A percentile compares a stretch with the other conserved stretches of the same genome.
These are phyloP conservation scores for Hydropsyche betteni DNA, from an alignment of 2,888 invertebrate genomes.

Conservation along the genomic window DNA sequence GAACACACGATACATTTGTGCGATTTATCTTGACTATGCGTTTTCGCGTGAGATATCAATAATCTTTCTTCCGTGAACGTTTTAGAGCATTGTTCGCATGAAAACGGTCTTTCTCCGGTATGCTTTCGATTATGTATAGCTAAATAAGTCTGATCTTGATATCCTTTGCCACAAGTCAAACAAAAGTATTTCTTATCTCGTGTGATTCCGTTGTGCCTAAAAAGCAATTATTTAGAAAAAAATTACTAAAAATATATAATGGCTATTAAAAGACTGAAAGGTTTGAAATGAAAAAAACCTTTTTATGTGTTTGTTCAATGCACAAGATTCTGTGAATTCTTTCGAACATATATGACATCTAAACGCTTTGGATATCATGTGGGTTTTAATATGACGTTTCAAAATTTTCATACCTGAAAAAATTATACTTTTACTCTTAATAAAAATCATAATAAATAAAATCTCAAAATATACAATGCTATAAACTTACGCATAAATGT, in stretches of 20 bases:
- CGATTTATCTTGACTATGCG: conserved; percentile 45
- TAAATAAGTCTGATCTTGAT: conserved; percentile 44
- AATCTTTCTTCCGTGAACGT: conserved; percentile 46
- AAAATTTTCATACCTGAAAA: conserved; percentile 43
- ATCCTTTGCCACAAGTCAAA: conserved; percentile 46
- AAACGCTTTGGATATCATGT: conserved; percentile 46
- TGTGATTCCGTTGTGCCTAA: conserved; percentile 41
- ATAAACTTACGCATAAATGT: conserved; percentile 43
- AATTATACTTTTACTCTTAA: background rate
- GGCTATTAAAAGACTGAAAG: no score
- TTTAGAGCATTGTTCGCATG: conserved; percentile 43
- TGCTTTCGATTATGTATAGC: conserved; percentile 45
- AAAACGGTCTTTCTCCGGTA: conserved; percentile 47
- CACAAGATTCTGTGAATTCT: conserved; percentile 45
- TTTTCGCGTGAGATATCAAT: conserved; percentile 43
- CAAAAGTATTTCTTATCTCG: conserved; percentile 42
- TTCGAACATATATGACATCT: conserved; percentile 47
- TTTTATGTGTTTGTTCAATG: conserved; percentile 46
- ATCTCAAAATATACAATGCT: background rate
- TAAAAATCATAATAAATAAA: background rate
- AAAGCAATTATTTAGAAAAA: background rate
- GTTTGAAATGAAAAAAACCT: conserved; percentile 30
- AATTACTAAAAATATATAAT: background rate
- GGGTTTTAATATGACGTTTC: conserved; percentile 48
- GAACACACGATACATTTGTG: conserved; percentile 45